phyloP scores from a whole-genome alignment of 2,888 invertebrate genomes.

The Acleris holmiana region DNA sequence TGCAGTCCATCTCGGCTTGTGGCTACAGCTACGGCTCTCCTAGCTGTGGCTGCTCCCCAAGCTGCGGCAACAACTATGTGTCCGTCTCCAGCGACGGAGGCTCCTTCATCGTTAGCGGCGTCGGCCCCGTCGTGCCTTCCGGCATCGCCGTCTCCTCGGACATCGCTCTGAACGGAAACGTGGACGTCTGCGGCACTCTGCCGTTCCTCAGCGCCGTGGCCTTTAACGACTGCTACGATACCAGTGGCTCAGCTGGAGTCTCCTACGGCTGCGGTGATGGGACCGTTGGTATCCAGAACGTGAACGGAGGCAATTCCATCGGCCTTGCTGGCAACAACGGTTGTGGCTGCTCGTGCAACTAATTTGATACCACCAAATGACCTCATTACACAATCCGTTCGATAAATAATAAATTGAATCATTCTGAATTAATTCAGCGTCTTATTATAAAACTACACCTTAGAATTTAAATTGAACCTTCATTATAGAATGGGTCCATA shows the following conservation, averaged over 20 bases:
- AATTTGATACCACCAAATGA: too few relatives aligned
- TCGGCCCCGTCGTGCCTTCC: slow-evolving; percentile 49
- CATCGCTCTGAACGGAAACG: slow-evolving; percentile 52
- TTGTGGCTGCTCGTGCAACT: neutral
- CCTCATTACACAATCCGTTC: too few relatives aligned
- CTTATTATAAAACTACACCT: too few relatives aligned
- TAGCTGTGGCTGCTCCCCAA: too few relatives aligned
- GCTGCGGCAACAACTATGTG: too few relatives aligned
- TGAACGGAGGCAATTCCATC: neutral
- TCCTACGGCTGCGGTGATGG: slow-evolving; percentile 25
- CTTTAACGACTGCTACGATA: slow-evolving; percentile 44
- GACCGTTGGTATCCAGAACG: slow-evolving; percentile 13
- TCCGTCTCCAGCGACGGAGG: slow-evolving; percentile 24
- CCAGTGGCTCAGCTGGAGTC: slow-evolving; percentile 9
- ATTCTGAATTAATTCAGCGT: too few relatives aligned
- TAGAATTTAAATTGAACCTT: too few relatives aligned
- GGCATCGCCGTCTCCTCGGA: slow-evolving; percentile 57
- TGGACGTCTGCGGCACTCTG: slow-evolving; percentile 50
- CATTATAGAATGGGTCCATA: too few relatives aligned
- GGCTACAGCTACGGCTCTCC: too few relatives aligned
- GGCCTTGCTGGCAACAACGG: slow-evolving; percentile 10
- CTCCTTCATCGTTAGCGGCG: slow-evolving; percentile 41
- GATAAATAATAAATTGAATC: too few relatives aligned
- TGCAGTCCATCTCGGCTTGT: too few relatives aligned
- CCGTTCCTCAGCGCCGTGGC: slow-evolving; percentile 55